phyloP scores from a whole-genome alignment of 1,140 invertebrate genomes.

The Camponotus floridanus region DNA sequence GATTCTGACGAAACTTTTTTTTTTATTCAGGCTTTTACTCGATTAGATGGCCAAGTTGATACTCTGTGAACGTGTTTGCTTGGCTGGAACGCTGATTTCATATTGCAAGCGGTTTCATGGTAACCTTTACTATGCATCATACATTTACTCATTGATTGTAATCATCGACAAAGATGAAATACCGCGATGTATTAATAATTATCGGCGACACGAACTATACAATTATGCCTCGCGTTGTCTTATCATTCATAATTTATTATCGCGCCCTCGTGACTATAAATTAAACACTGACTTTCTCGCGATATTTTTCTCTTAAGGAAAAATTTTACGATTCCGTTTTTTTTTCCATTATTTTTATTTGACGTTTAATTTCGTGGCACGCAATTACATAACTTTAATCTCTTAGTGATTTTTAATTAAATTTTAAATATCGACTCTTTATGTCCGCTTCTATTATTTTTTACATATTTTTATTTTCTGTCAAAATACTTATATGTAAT shows the following conservation, averaged over 20 bases:
- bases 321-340: slow-evolving; percentile 18
- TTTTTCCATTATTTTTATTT: background rate
- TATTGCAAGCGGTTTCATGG: slow-evolving; percentile 4
- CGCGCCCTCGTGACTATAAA: too few species aligned
- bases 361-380: background rate
- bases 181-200: slow-evolving; percentile 35
- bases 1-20: slow-evolving; percentile 39
- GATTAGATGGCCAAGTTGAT: slow-evolving; percentile 34
- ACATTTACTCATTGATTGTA: slow-evolving; percentile 26
- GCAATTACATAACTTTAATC: background rate
- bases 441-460: background rate
- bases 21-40: slow-evolving; percentile 16
- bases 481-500: background rate
- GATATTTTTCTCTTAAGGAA: slow-evolving; percentile 3
- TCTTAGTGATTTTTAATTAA: background rate
- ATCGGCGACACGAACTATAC: background rate
- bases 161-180: slow-evolving; percentile 11
- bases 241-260: slow-evolving; percentile 23
- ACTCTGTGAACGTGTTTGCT: background rate
- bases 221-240: slow-evolving; percentile 11
- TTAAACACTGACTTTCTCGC: background rate
- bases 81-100: slow-evolving; percentile 1
- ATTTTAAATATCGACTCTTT: background rate
- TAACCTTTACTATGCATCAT: slow-evolving; percentile 30
- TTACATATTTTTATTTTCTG: background rate